These are phyloP conservation scores for Agrochola circellaris DNA, from an alignment of 2,888 invertebrate genomes.

Conservation along the genomic window DNA sequence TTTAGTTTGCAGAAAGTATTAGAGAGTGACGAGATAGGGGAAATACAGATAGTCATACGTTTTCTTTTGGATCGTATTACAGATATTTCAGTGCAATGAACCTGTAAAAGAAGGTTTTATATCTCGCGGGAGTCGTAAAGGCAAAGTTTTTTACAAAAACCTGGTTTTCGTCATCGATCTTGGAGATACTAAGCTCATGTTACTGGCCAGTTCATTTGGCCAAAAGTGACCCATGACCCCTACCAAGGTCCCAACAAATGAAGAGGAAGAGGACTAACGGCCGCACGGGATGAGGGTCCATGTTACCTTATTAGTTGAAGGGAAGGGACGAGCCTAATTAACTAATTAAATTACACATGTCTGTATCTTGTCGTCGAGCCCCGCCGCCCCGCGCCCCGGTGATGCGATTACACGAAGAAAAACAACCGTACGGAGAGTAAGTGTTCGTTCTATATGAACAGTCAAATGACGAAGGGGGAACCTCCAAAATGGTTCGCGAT, in stretches of 20 bases:
- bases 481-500: not conserved
- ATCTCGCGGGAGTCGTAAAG: not conserved
- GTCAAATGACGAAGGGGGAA: not conserved
- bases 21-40: not conserved
- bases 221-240: not conserved
- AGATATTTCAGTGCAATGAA: not conserved
- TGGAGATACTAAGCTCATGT: not conserved
- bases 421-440: constrained; percentile 17
- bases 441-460: constrained; percentile 34
- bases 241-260: not conserved
- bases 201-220: not conserved
- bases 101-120: not conserved
- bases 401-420: constrained; percentile 31
- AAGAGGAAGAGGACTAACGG: constrained; percentile 8
- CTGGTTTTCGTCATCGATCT: not conserved
- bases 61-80: not conserved
- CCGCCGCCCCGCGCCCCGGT: not conserved
- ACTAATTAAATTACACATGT: constrained; percentile 54
- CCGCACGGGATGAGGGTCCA: constrained; percentile 17
- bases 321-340: constrained; percentile 42
- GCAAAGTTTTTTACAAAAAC: not conserved
- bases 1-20: not conserved
- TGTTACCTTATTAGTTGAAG: constrained; percentile 51
- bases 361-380: constrained; percentile 33
- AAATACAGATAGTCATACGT: not conserved